These are phyloP conservation scores for Aproaerema taeniolella DNA, from an alignment of 2,888 invertebrate species.

Conservation along the genomic window DNA sequence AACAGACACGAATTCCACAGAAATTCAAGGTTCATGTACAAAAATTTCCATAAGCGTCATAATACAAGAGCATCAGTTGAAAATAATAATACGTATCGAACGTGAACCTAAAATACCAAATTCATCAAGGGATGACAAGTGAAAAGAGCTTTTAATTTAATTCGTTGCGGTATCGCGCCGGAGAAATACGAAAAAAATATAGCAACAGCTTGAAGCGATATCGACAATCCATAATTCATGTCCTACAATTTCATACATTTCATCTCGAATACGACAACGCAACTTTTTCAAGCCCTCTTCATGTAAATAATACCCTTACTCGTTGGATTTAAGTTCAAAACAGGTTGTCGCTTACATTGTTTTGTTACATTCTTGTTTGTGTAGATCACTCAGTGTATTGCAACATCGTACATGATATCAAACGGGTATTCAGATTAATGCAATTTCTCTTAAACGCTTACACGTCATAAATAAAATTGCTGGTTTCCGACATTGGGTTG, in stretches of 20 bases:
- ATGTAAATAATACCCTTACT: slow-evolving; percentile 47
- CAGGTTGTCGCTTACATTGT: slow-evolving; percentile 26
- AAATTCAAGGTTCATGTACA: no score
- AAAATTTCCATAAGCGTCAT: no score
- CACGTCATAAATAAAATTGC: slow-evolving; percentile 77
- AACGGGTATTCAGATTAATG: slow-evolving; percentile 76
- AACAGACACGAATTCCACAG: no score
- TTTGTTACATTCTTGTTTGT: slow-evolving; percentile 35
- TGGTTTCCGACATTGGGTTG: slow-evolving; percentile 51
- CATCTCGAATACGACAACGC: slow-evolving; percentile 34
- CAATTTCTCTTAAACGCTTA: slow-evolving; percentile 77
- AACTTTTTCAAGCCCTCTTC: slow-evolving; percentile 34
- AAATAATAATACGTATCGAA: slow-evolving; percentile 40
- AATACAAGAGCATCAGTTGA: no score
- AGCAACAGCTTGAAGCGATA: slow-evolving; percentile 77
- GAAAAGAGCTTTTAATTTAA: slow-evolving; percentile 78
- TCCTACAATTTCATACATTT: slow-evolving; percentile 75
- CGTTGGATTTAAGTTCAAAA: slow-evolving; percentile 32
- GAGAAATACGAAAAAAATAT: slow-evolving; percentile 69
- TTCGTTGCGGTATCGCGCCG: slow-evolving; percentile 73
- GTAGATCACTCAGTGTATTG: slow-evolving; percentile 60
- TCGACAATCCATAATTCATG: slow-evolving; percentile 79
- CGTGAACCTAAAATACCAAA: slow-evolving; percentile 62
- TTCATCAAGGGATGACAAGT: slow-evolving; percentile 75
- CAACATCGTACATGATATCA: slow-evolving; percentile 74